Conservation (phyloP, 92 coral and sea anemone species). For the Epizoanthus stellaris region DNA sequence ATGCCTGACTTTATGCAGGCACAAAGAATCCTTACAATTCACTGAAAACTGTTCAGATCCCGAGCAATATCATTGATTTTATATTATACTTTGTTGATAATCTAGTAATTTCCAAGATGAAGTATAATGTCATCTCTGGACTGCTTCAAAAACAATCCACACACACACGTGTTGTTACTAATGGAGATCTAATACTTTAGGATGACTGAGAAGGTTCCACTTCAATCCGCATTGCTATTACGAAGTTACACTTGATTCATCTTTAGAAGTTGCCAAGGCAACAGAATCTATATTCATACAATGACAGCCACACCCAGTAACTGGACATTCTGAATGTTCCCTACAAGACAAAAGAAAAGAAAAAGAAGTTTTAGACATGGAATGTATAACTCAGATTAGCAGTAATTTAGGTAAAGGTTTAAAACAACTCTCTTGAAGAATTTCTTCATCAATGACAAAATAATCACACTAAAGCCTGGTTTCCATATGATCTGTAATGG, state of each 20-base stretch:
- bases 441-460: neutral
- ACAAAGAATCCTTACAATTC: neutral
- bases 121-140: too few species aligned
- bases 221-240: neutral
- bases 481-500: too few species aligned
- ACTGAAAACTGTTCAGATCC: neutral
- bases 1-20: too few species aligned
- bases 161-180: neutral
- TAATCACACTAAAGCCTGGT: neutral
- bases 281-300: slow-evolving; percentile 96
- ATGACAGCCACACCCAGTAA: slow-evolving; percentile 91
- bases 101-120: too few species aligned
- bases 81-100: neutral
- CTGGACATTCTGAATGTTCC: slow-evolving; percentile 96
- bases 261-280: slow-evolving; percentile 87
- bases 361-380: neutral
- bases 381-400: neutral
- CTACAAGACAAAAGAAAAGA: slow-evolving; percentile 44
- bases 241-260: slow-evolving; percentile 36
- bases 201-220: neutral
- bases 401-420: neutral
- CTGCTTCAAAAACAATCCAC: neutral
- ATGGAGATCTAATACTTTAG: neutral
- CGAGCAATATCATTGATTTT: neutral
- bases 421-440: neutral